A percentile compares a stretch with the other conserved stretches of the same genome.
Conservation (phyloP, 2,113 vertebrate genomes). For the Clarias batrachus region DNA sequence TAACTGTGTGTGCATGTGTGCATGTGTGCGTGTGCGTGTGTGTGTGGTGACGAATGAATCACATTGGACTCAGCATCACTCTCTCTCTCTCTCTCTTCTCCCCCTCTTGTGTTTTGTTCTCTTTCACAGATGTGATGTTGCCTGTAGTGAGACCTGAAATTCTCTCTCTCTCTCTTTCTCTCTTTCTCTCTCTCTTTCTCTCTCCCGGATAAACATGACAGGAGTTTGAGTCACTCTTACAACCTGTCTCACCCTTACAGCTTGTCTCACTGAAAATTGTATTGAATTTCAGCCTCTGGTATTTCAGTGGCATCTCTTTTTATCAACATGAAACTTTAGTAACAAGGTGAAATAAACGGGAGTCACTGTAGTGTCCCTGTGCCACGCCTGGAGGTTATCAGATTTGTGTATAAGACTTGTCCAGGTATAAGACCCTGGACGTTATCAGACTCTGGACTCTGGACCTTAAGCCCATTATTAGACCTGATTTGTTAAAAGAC, state of each 20-base stretch:
- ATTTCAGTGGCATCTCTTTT: not conserved
- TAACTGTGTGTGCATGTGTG: constrained; percentile 48
- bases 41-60: not conserved
- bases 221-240: not conserved
- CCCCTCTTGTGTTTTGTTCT: not conserved
- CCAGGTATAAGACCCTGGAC: too few species aligned
- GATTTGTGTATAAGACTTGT: too few species aligned
- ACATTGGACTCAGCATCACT: not conserved
- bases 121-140: not conserved
- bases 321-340: not conserved
- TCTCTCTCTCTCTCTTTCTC: not conserved
- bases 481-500: too few species aligned
- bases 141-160: not conserved
- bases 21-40: constrained; percentile 52
- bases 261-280: not conserved
- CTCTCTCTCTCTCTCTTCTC: not conserved
- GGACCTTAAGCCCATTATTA: too few species aligned
- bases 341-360: not conserved
- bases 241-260: not conserved
- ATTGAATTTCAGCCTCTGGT: not conserved
- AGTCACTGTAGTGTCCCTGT: not conserved
- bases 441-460: too few species aligned
- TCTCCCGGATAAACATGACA: not conserved
- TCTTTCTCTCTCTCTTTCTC: not conserved
- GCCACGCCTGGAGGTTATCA: too few species aligned